Percentiles rank a stretch among this genome's conserved stretches.
phyloP scores from a whole-genome alignment of 2,113 vertebrate species.

The Anas platyrhynchos region DNA sequence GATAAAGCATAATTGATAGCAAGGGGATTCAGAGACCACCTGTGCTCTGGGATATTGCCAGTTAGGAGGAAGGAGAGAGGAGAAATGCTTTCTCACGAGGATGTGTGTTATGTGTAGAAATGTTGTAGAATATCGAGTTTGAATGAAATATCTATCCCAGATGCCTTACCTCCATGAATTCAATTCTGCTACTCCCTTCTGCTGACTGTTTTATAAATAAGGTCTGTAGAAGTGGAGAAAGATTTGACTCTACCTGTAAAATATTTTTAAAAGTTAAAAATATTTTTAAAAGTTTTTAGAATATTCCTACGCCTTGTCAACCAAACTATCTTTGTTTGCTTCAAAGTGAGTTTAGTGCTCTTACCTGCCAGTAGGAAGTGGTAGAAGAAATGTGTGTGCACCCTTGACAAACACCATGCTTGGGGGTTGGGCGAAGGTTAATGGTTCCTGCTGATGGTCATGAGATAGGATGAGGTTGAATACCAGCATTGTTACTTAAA shows the following conservation, averaged over 20 bases:
- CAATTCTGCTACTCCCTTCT: neutral
- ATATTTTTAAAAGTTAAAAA: neutral
- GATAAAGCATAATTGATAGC: neutral
- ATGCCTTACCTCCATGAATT: neutral
- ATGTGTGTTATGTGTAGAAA: neutral
- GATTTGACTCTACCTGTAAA: neutral
- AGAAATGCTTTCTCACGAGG: neutral
- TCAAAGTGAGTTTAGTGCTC: neutral
- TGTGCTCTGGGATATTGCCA: neutral
- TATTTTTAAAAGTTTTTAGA: neutral
- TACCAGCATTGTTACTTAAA: neutral
- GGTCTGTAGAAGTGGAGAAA: neutral
- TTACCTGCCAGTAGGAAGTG: neutral
- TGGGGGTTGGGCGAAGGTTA: neutral
- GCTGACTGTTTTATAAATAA: neutral
- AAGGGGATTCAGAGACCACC: neutral
- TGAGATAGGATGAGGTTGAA: neutral
- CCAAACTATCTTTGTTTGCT: neutral
- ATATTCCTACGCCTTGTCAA: neutral
- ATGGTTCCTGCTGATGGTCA: neutral
- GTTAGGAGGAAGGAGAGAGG: neutral
- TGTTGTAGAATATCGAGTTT: neutral
- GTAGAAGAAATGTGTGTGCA: neutral
- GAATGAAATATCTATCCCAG: neutral
- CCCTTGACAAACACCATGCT: neutral